Evolutionary conservation across 2,113 vertebrate genomes (phyloP).

Genomic region (Triplophysa tibetana): DNA sequence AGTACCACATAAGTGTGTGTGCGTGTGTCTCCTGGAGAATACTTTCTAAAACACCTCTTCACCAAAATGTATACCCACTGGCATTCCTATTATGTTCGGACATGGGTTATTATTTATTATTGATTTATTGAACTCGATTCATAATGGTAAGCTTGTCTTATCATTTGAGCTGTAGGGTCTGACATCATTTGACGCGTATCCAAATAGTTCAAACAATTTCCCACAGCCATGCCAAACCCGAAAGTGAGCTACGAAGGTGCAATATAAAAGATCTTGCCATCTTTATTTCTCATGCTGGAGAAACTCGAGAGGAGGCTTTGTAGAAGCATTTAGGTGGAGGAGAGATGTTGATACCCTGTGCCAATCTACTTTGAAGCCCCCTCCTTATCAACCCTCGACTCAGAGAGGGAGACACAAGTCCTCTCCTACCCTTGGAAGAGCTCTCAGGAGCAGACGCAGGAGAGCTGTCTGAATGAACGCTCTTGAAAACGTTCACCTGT

Average conservation of each 20-base stretch:
- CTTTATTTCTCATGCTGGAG: conserved; percentile 1
- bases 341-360: conserved; percentile 13
- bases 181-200: too few species aligned
- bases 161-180: too few species aligned
- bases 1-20: neutral
- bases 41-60: conserved; percentile 6
- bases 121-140: too few species aligned
- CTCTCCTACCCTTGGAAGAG: conserved; percentile 36
- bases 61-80: conserved; percentile 5
- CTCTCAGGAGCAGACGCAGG: conserved; percentile 32
- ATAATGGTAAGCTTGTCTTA: too few species aligned
- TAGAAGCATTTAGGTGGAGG: conserved; percentile 36
- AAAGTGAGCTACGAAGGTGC: neutral
- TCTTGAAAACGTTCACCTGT: conserved; percentile 39
- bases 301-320: conserved; percentile 17
- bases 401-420: conserved; percentile 18
- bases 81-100: too few species aligned
- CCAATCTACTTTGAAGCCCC: conserved; percentile 11
- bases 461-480: conserved; percentile 38
- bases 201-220: neutral
- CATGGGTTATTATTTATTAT: neutral
- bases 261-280: neutral
- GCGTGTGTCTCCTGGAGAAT: neutral
- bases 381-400: conserved; percentile 34
- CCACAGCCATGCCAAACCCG: neutral